Conservation (phyloP, 2,888 invertebrate species). For the Creontiades dilutus region DNA sequence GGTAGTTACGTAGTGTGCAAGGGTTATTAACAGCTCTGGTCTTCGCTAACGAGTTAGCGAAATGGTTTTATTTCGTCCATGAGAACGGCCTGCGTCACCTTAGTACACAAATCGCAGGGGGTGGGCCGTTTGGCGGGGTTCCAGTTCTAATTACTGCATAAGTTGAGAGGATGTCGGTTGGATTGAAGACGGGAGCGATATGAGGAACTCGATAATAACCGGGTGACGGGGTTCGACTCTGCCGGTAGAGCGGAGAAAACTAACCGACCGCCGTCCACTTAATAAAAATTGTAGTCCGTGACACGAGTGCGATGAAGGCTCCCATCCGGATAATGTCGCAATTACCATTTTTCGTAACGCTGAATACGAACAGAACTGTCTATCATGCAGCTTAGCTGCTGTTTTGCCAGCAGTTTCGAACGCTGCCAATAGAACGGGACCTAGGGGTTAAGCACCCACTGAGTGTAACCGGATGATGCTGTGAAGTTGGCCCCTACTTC, state of each 20-base stretch:
- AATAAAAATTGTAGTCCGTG: slow-evolving; percentile 56
- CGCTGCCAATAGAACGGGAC: too few species aligned
- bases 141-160: slow-evolving; percentile 6
- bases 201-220: slow-evolving; percentile 1
- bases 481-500: too few species aligned
- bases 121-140: too few species aligned
- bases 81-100: too few species aligned
- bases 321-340: slow-evolving; percentile 61
- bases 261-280: slow-evolving; percentile 39
- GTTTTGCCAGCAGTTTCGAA: too few species aligned
- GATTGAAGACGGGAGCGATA: slow-evolving; percentile 39
- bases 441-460: too few species aligned
- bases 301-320: slow-evolving; percentile 47
- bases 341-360: slow-evolving; percentile 54
- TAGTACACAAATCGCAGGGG: too few species aligned
- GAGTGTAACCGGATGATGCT: too few species aligned
- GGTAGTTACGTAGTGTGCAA: too few species aligned
- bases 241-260: slow-evolving; percentile 59
- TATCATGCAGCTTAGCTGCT: not conserved
- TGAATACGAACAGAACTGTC: slow-evolving; percentile 1
- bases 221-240: slow-evolving; percentile 14
- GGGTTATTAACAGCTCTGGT: too few species aligned
- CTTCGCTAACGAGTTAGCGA: too few species aligned
- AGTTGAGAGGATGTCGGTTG: slow-evolving; percentile 21
- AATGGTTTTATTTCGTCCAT: too few species aligned